A percentile compares a stretch with the other conserved stretches of the same genome.
Conservation (phyloP, 37 sponge, comb jelly and placozoan genomes). For the Oscarella lobularis region DNA sequence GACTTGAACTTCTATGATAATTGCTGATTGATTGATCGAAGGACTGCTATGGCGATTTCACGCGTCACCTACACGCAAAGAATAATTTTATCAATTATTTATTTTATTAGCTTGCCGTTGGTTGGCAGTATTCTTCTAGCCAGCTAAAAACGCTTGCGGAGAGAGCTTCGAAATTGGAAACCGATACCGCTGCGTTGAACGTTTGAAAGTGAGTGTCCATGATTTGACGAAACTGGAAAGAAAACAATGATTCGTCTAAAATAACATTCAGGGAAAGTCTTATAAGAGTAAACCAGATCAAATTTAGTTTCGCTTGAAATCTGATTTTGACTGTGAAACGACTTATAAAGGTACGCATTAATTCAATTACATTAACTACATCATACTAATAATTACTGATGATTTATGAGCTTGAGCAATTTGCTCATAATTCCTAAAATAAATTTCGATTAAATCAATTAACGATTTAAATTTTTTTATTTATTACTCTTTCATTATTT, state of each 20-base stretch:
- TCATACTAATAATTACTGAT: conserved; percentile 5
- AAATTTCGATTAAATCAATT: too few relatives aligned
- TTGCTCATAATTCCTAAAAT: conserved; percentile 70
- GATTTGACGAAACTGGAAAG: conserved; percentile 52
- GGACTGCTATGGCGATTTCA: neutral
- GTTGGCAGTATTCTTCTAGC: conserved; percentile 82
- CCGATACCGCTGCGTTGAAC: conserved; percentile 51
- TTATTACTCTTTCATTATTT: conserved; percentile 86
- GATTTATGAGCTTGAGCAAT: conserved; percentile 45
- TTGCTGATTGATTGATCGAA: neutral
- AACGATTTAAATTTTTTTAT: too few relatives aligned
- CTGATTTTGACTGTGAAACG: neutral
- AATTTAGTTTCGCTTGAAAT: neutral
- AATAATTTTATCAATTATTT: neutral
- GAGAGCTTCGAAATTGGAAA: conserved; percentile 71
- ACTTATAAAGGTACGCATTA: neutral
- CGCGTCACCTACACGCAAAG: neutral
- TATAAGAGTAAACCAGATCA: neutral
- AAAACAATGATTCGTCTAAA: too few relatives aligned
- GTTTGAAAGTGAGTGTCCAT: conserved; percentile 74
- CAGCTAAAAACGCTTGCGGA: conserved; percentile 73
- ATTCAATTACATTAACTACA: neutral
- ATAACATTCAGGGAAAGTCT: too few relatives aligned
- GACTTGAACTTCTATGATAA: too few relatives aligned
- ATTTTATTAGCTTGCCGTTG: conserved; percentile 30